phyloP scores from a whole-genome alignment of 2,888 invertebrate genomes.

The Ceramica pisi region DNA sequence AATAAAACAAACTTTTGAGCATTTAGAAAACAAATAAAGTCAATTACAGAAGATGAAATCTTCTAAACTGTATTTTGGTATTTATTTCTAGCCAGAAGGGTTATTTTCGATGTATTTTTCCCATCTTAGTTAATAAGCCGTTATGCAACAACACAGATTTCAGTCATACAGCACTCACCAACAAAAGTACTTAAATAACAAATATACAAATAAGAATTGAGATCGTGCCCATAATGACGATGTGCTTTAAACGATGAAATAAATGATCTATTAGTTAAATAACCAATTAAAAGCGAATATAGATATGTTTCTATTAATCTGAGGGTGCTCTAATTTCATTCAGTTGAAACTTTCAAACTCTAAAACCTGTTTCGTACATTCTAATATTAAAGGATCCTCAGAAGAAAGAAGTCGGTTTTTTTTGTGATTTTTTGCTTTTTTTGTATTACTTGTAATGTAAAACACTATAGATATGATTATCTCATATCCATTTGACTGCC shows the following conservation, averaged over 20 bases:
- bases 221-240: conserved; percentile 86
- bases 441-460: conserved; percentile 64
- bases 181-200: conserved; percentile 79
- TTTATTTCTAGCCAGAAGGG: conserved; percentile 25
- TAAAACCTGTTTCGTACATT: conserved; percentile 32
- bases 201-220: conserved; percentile 82
- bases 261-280: conserved; percentile 53
- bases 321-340: conserved; percentile 41
- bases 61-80: conserved; percentile 14
- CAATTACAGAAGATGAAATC: conserved; percentile 19
- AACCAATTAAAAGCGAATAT: conserved; percentile 66
- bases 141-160: conserved; percentile 63
- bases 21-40: conserved; percentile 18
- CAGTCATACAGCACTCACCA: conserved; percentile 70
- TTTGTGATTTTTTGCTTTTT: conserved; percentile 63
- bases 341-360: conserved; percentile 16
- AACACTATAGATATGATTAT: conserved; percentile 60
- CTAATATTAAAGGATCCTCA: conserved; percentile 44
- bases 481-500: conserved; percentile 53
- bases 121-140: conserved; percentile 30
- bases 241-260: conserved; percentile 71
- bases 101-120: conserved; percentile 36
- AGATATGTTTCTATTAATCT: conserved; percentile 49
- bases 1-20: conserved; percentile 40
- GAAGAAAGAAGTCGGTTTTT: conserved; percentile 45